phyloP scores from a whole-genome alignment of 2,113 vertebrate genomes.

The Pteropus alecto region DNA sequence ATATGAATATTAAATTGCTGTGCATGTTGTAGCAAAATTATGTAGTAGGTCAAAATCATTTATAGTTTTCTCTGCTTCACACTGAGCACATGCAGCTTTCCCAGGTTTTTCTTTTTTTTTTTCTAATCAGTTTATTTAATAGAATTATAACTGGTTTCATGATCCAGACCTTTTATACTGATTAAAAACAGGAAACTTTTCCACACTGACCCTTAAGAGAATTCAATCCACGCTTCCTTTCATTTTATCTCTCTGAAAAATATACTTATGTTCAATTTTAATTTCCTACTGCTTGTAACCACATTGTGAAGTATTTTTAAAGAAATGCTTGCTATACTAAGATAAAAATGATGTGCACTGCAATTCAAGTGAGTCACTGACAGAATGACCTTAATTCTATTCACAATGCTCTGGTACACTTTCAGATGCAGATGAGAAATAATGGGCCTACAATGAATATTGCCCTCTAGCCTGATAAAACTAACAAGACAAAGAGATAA shows the following conservation, averaged over 20 bases:
- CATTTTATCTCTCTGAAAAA: slow-evolving; percentile 23
- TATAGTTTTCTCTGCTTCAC: neutral
- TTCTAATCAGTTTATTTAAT: neutral
- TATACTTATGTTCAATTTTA: slow-evolving; percentile 19
- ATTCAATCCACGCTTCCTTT: neutral
- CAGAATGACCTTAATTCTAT: slow-evolving; percentile 60
- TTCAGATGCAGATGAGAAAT: slow-evolving; percentile 51
- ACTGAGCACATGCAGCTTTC: neutral
- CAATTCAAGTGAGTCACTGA: slow-evolving; percentile 36
- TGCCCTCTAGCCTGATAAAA: slow-evolving; percentile 27
- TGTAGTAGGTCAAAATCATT: neutral
- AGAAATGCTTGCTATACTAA: neutral
- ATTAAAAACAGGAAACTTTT: neutral
- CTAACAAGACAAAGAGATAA: slow-evolving; percentile 29
- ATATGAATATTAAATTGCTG: neutral
- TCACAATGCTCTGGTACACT: neutral
- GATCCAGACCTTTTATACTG: neutral
- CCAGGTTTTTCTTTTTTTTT: neutral
- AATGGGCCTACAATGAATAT: neutral
- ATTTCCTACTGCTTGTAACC: slow-evolving; percentile 16
- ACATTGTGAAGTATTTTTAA: slow-evolving; percentile 2
- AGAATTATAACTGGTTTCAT: slow-evolving; percentile 23
- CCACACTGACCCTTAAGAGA: neutral
- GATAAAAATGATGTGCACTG: slow-evolving; percentile 33
- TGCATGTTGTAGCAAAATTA: neutral